A percentile compares a stretch with the other conserved stretches of the same genome.
Conservation (phyloP, 1,140 invertebrate genomes). For the Drosophila punjabiensis region DNA sequence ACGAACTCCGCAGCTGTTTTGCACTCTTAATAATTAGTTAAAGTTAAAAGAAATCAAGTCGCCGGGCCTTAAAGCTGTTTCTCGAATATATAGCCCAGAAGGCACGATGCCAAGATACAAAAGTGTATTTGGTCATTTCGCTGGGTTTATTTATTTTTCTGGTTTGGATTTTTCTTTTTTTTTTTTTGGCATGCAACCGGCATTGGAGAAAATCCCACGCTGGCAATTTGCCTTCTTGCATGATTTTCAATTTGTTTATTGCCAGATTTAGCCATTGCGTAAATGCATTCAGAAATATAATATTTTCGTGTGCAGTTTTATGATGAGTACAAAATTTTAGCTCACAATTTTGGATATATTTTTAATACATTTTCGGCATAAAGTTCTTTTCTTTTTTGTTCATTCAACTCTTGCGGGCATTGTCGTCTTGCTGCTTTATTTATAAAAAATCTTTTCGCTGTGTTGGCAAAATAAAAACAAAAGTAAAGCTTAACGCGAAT, state of each 20-base stretch:
- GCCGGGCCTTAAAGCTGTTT: slow-evolving; percentile 12
- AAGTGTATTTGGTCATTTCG: slow-evolving; percentile 8
- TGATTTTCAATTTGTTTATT: slow-evolving; percentile 45
- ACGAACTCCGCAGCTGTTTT: slow-evolving; percentile 33
- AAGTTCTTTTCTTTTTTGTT: slow-evolving; percentile 6
- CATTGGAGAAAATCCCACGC: slow-evolving; percentile 63
- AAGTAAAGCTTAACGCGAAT: slow-evolving; percentile 31
- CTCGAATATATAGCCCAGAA: slow-evolving; percentile 24
- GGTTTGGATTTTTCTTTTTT: slow-evolving; percentile 13
- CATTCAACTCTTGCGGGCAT: slow-evolving; percentile 31
- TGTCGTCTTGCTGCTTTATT: slow-evolving; percentile 10
- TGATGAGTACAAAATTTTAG: slow-evolving; percentile 20
- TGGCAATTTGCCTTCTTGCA: slow-evolving; percentile 57
- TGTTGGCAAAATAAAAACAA: slow-evolving; percentile 21
- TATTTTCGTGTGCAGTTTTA: slow-evolving; percentile 35
- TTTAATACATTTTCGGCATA: slow-evolving; percentile 10
- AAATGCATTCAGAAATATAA: slow-evolving; percentile 52
- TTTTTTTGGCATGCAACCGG: slow-evolving; percentile 46
- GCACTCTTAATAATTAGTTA: slow-evolving; percentile 25
- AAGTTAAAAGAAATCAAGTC: slow-evolving; percentile 16
- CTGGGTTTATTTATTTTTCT: slow-evolving; percentile 64
- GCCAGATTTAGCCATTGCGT: slow-evolving; percentile 64
- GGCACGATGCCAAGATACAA: slow-evolving; percentile 40
- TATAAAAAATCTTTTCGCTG: slow-evolving; percentile 5
- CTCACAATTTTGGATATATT: slow-evolving; percentile 8